Evolutionary conservation across 92 coral and sea anemone species (phyloP).

Genomic region (Ricordea florida): DNA sequence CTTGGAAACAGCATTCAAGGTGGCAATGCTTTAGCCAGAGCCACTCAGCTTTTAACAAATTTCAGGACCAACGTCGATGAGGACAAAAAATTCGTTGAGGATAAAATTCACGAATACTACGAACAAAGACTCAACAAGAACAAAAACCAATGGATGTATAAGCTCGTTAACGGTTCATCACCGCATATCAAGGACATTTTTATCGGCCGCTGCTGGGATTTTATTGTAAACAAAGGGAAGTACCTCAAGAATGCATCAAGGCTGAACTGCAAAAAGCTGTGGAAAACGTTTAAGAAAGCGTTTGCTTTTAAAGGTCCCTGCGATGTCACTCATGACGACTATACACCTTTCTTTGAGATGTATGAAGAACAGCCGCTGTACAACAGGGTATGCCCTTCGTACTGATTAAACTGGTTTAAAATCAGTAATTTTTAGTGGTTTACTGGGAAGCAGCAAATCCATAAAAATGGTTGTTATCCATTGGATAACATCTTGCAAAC

Average conservation of each 20-base stretch:
- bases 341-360: conserved; percentile 78
- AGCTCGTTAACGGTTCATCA: conserved; percentile 75
- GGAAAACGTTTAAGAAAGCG: conserved; percentile 70
- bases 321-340: conserved; percentile 66
- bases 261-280: conserved; percentile 68
- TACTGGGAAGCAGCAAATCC: no score
- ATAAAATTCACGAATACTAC: conserved; percentile 67
- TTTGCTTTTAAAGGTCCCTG: conserved; percentile 90
- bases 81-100: conserved; percentile 40
- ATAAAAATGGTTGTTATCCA: no score
- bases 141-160: conserved; percentile 79
- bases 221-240: conserved; percentile 40
- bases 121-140: conserved; percentile 51
- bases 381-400: conserved; percentile 64
- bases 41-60: no score
- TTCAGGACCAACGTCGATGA: conserved; percentile 11
- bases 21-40: no score
- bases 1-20: no score
- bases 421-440: no score
- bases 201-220: conserved; percentile 96
- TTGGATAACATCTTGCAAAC: no score
- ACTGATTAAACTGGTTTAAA: background rate
- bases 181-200: conserved; percentile 79
- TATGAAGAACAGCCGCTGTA: conserved; percentile 65
- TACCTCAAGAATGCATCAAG: conserved; percentile 28